Evolutionary conservation across 2,113 vertebrate species (phyloP).

Genomic region (Cygnus buccinator): DNA sequence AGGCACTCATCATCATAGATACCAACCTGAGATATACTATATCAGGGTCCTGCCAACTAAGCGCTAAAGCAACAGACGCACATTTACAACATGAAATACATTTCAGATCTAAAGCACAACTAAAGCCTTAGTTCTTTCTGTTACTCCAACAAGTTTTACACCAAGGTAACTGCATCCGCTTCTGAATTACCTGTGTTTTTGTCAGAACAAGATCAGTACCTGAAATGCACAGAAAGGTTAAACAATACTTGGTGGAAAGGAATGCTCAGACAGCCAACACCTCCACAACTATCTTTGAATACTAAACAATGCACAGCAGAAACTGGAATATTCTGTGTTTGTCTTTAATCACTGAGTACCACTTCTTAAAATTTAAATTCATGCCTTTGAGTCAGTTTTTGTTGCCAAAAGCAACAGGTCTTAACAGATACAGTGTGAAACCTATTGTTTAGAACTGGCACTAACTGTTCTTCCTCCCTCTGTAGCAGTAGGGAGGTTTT

Average conservation of each 20-base stretch:
- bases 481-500: constrained; percentile 69
- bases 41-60: background rate
- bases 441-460: constrained; percentile 74
- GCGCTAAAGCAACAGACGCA: background rate
- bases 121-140: background rate
- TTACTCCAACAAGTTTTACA: background rate
- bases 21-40: background rate
- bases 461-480: constrained; percentile 62
- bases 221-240: background rate
- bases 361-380: constrained; percentile 61
- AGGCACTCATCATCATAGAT: background rate
- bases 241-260: background rate
- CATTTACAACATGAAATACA: background rate
- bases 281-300: constrained; percentile 18
- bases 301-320: constrained; percentile 32
- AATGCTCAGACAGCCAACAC: constrained; percentile 20
- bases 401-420: constrained; percentile 74
- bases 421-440: constrained; percentile 67
- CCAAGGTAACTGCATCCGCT: background rate
- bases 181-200: background rate
- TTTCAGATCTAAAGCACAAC: background rate
- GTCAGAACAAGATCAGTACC: background rate
- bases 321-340: constrained; percentile 32
- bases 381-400: constrained; percentile 42
- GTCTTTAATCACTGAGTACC: constrained; percentile 26